A percentile compares a stretch with the other conserved stretches of the same genome.
These are phyloP conservation scores for Enteromius anoplus DNA, from an alignment of 2,797 vertebrate genomes.

Conservation along the genomic window DNA sequence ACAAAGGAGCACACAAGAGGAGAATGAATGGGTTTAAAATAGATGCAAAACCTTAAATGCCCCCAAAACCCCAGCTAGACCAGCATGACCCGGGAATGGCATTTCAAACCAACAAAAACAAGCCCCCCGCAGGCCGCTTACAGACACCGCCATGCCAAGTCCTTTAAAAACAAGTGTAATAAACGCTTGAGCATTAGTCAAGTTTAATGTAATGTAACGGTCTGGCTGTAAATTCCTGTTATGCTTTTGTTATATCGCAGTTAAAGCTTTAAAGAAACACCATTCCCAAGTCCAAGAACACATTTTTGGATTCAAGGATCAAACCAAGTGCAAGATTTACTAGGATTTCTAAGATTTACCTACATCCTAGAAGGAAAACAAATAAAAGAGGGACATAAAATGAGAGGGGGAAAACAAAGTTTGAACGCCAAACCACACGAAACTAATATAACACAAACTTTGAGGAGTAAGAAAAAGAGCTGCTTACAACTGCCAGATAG, in stretches of 20 bases:
- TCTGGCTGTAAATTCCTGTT: slow-evolving; percentile 24
- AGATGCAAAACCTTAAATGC: slow-evolving; percentile 37
- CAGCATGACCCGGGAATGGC: slow-evolving; percentile 56
- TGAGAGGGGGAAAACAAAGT: slow-evolving; percentile 24
- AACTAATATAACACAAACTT: slow-evolving; percentile 2
- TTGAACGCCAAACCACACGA: slow-evolving; percentile 36
- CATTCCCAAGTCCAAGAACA: slow-evolving; percentile 59
- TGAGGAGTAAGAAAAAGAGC: neutral
- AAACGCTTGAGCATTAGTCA: slow-evolving; percentile 17
- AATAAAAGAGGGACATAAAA: slow-evolving; percentile 61
- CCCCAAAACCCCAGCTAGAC: slow-evolving; percentile 54
- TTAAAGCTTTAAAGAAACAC: slow-evolving; percentile 53
- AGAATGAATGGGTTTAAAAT: slow-evolving; percentile 67
- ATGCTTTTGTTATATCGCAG: neutral
- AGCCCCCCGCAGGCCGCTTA: slow-evolving; percentile 1
- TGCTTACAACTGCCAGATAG: slow-evolving; percentile 98
- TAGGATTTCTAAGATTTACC: slow-evolving; percentile 72
- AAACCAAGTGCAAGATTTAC: slow-evolving; percentile 56
- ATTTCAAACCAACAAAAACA: slow-evolving; percentile 13
- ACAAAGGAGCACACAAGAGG: slow-evolving; percentile 67
- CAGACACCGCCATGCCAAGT: neutral
- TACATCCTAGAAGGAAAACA: slow-evolving; percentile 78
- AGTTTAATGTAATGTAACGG: slow-evolving; percentile 37
- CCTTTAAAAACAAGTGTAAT: slow-evolving; percentile 28
- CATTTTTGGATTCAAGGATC: slow-evolving; percentile 61